Conservation (phyloP, 2,888 invertebrate species). For the Venustoraphidia nigricollis region DNA sequence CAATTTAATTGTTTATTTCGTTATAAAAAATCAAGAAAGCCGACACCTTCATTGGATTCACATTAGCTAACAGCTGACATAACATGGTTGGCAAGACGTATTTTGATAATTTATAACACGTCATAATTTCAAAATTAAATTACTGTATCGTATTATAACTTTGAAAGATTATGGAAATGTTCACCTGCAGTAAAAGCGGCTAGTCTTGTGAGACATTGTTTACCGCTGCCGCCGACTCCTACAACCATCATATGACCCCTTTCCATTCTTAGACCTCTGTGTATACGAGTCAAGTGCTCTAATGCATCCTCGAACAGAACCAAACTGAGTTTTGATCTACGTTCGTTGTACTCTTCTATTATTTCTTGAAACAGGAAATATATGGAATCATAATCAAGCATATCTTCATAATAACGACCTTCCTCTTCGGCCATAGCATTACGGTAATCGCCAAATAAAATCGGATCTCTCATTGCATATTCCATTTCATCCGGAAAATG, state of each 20-base stretch:
- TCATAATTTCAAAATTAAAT: not conserved
- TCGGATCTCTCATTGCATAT: conserved; percentile 63
- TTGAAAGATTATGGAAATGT: not conserved
- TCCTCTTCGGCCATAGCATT: conserved; percentile 72
- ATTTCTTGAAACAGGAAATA: conserved; percentile 81
- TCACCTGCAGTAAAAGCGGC: conserved; percentile 68
- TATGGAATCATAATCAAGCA: conserved; percentile 81
- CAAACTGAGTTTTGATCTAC: conserved; percentile 53
- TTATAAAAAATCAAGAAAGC: too few relatives aligned
- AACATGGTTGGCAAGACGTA: too few relatives aligned
- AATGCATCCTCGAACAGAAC: conserved; percentile 85
- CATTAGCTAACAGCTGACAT: too few relatives aligned
- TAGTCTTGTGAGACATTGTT: conserved; percentile 63
- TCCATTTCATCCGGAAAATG: conserved; percentile 43
- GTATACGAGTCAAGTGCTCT: conserved; percentile 78
- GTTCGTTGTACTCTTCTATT: conserved; percentile 71
- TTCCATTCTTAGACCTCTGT: conserved; percentile 69
- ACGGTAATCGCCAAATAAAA: conserved; percentile 78
- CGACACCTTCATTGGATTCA: too few relatives aligned
- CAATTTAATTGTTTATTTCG: too few relatives aligned
- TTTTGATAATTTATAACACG: too few relatives aligned
- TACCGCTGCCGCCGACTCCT: conserved; percentile 83
- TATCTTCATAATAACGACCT: conserved; percentile 70
- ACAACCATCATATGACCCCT: conserved; percentile 72
- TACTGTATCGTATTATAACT: not conserved